phyloP scores from a whole-genome alignment of 2,113 vertebrate genomes.

The Malurus cyaneus region DNA sequence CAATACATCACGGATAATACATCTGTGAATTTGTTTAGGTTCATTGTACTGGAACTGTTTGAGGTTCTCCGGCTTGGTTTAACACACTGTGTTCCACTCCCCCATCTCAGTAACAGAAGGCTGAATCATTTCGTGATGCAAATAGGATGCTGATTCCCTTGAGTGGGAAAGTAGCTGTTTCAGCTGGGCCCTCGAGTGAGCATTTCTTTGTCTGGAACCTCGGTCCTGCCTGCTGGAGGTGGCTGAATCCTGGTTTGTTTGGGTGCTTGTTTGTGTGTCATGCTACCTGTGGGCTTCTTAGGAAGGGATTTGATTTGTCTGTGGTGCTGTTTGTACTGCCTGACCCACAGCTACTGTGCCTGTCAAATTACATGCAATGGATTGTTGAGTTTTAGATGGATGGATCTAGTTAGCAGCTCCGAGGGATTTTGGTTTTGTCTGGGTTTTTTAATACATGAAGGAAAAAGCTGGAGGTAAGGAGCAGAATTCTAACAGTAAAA shows the following conservation, averaged over 20 bases:
- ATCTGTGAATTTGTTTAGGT: background rate
- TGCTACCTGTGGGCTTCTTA: background rate
- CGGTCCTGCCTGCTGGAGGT: background rate
- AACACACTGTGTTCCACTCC: background rate
- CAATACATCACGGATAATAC: background rate
- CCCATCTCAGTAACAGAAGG: background rate
- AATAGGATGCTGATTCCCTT: background rate
- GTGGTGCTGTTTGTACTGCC: background rate
- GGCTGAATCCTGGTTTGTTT: rapidly evolving
- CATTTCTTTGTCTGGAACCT: background rate
- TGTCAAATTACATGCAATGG: background rate
- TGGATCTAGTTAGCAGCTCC: background rate
- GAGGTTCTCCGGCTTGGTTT: background rate
- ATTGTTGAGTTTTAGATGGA: background rate
- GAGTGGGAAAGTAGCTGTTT: background rate
- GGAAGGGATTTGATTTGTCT: background rate
- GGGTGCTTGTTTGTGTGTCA: background rate
- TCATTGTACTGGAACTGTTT: background rate
- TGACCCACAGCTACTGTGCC: background rate
- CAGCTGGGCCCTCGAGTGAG: background rate
- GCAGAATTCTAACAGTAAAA: background rate
- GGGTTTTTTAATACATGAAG: background rate
- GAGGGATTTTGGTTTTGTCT: background rate
- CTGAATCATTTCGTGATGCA: background rate
- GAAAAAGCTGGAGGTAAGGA: background rate